Evolutionary conservation across 2,113 vertebrate species (phyloP), one percentile per base, ranked within the genome.

Genomic region (Pterophyllum scalare): DNA sequence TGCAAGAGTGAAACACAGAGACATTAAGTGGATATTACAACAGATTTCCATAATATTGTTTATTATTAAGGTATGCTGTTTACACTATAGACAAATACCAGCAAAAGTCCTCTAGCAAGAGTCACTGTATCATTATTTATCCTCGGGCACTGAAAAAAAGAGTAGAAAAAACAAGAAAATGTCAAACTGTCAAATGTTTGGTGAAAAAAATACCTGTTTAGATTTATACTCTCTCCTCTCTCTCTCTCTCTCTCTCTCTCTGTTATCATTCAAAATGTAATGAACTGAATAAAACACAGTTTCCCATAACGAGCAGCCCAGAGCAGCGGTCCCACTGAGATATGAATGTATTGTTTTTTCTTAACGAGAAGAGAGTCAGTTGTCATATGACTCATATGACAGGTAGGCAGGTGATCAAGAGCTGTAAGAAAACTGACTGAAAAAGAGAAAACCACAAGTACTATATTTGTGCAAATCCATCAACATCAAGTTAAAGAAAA

Each of bases 281-380:
- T 90, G 80, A 81, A 86, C 59, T 54, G 11, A 83, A 75, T 67
- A 38, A 72, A 62, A 79, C 64, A 38, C 76, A 46, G 80, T 80
- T 86, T 79, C 6, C 62, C 35, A 49, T 74, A 28, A 49, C 14
- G 58, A 52, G 59, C 59, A 56, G 9, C 35, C 6, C 26, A 46
- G 60, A 59, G 38, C 58, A 22, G 60, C 20, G 0, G 20, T 57
- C 54, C 59, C 22, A 20, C 52, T 5, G 35, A 92, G 62, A 75
- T 84, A 77, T 81, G 79, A 85, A 86, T 75, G 40, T 54, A 70
- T 84, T 75, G 77, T 54, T 90, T 11, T 40, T 40, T 12, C 49
- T 52, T 79, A 24, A 54, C 12, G 40, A 59, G 58, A 80, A 20
- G 46, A 70, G 46, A 86, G 81, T 79, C 91, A 91, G 89, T 87